phyloP scores from a whole-genome alignment of 2,113 vertebrate genomes.

The Hippolais icterina region DNA sequence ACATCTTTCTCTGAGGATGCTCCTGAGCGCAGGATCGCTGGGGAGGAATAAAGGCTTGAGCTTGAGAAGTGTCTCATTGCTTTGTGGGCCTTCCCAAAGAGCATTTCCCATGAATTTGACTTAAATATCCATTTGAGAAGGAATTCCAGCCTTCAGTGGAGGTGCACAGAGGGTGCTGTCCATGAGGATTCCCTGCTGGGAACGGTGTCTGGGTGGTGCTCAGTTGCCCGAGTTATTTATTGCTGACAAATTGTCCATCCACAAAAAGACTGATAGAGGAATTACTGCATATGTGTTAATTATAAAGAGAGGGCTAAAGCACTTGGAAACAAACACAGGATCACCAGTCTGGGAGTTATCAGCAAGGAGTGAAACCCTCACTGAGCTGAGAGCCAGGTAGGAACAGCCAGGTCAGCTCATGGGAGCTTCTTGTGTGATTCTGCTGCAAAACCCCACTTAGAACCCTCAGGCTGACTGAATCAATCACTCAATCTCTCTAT shows the following conservation, averaged over 20 bases:
- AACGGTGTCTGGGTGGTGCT: fast-evolving
- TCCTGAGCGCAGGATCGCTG: fast-evolving
- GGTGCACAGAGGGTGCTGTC: fast-evolving
- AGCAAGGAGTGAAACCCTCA: too few relatives aligned
- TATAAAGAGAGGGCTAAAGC: not conserved
- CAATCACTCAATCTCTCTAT: fast-evolving
- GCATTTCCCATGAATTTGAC: not conserved
- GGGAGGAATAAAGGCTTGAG: fast-evolving
- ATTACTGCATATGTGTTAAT: not conserved
- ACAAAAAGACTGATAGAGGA: not conserved
- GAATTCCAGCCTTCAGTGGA: not conserved
- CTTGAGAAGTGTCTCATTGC: not conserved
- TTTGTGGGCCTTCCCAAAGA: not conserved
- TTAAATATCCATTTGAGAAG: fast-evolving
- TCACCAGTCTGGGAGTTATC: not conserved
- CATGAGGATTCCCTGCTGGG: fast-evolving
- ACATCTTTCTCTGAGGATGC: not conserved
- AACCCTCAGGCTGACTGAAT: not conserved
- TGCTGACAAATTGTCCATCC: not conserved
- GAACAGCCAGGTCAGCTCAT: not conserved
- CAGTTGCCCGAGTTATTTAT: not conserved
- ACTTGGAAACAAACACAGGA: fast-evolving
- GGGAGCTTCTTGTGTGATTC: not conserved
- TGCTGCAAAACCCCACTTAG: not conserved
- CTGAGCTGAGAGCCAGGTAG: fast-evolving